Conservation (phyloP, 1,140 invertebrate species). For the Penaeus indicus region DNA sequence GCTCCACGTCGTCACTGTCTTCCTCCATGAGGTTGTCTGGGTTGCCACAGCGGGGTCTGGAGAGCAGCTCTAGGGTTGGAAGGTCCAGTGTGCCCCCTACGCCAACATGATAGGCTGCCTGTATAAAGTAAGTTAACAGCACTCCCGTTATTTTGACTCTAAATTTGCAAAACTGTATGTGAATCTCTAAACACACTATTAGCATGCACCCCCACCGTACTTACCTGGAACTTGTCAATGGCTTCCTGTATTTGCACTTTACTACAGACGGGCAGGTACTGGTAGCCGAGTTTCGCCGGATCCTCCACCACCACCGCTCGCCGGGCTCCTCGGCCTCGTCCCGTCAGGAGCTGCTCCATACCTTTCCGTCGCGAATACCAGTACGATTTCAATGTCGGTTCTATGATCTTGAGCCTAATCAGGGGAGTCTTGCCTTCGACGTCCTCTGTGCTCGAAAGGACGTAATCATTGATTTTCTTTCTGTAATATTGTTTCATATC, state of each 20-base stretch:
- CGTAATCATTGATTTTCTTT: no score
- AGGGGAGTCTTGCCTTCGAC: no score
- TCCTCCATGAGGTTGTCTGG: slow-evolving; percentile 49
- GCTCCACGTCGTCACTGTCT: not conserved
- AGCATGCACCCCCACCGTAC: not conserved
- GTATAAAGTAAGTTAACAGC: not conserved
- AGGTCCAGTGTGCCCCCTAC: slow-evolving; percentile 37
- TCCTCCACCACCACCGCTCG: slow-evolving; percentile 41
- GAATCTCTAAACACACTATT: no score
- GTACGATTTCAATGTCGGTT: no score
- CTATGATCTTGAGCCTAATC: no score
- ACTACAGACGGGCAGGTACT: slow-evolving; percentile 41
- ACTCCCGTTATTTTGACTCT: no score
- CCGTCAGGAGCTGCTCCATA: not conserved
- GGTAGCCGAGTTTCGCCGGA: slow-evolving; percentile 6
- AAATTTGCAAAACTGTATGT: no score
- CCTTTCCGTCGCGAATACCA: no score
- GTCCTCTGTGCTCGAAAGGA: no score
- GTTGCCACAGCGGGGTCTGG: slow-evolving; percentile 54
- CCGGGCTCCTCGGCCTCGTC: not conserved
- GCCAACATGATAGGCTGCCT: slow-evolving; percentile 48
- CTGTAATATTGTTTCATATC: not conserved
- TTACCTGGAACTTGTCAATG: slow-evolving; percentile 50
- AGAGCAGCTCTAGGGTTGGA: slow-evolving; percentile 36
- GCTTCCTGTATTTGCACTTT: slow-evolving; percentile 28